These are phyloP conservation scores for Lasaia peninsularis DNA, from an alignment of 1,140 invertebrate genomes.

Conservation along the genomic window DNA sequence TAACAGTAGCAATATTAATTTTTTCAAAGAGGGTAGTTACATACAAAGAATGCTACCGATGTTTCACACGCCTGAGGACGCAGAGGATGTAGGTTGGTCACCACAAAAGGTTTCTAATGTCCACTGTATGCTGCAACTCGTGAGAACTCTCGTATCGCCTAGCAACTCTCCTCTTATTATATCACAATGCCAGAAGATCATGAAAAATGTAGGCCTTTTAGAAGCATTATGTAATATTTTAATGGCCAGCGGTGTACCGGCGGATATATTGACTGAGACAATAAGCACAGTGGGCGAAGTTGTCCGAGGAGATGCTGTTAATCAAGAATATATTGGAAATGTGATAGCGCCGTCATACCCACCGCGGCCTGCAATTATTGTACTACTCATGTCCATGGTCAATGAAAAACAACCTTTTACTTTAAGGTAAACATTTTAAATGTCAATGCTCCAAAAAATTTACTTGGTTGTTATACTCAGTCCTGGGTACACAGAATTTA, in stretches of 20 bases:
- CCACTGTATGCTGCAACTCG: constrained; percentile 93
- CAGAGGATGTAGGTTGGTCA: constrained; percentile 90
- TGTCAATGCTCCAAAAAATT: neutral
- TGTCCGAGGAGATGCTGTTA: constrained; percentile 92
- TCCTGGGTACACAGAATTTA: too few species aligned
- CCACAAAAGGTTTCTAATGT: constrained; percentile 97
- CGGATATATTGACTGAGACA: constrained; percentile 96
- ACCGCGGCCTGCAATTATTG: constrained; percentile 94
- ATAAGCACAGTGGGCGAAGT: constrained; percentile 97
- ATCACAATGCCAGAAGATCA: constrained; percentile 91
- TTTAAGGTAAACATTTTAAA: constrained; percentile 78
- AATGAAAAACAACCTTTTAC: constrained; percentile 98
- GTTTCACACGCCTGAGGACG: constrained; percentile 86
- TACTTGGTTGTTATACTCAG: too few species aligned
- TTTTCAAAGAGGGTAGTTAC: constrained; percentile 98
- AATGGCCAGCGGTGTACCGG: constrained; percentile 97
- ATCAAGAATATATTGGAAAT: constrained; percentile 94
- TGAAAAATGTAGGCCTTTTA: constrained; percentile 90
- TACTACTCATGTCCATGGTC: constrained; percentile 98
- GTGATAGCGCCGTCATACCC: constrained; percentile 96
- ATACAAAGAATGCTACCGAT: constrained; percentile 93
- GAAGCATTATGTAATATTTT: constrained; percentile 92
- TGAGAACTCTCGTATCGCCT: constrained; percentile 93
- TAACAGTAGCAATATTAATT: constrained; percentile 98
- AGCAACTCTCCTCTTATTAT: constrained; percentile 87